These are phyloP conservation scores for Megaptera novaeangliae DNA, from an alignment of 2,113 vertebrate genomes.

Conservation along the genomic window DNA sequence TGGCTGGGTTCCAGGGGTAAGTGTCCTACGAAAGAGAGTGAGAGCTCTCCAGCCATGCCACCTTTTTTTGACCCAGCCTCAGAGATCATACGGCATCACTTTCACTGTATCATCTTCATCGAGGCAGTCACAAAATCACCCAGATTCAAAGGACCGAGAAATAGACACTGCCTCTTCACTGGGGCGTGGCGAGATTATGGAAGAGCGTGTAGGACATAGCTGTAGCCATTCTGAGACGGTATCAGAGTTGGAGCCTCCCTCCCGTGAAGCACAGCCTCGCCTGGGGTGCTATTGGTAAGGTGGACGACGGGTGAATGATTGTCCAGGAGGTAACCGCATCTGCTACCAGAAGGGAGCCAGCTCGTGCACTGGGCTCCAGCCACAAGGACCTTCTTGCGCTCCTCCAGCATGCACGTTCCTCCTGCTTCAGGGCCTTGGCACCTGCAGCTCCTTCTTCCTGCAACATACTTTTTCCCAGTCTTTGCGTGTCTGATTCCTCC, in stretches of 20 bases:
- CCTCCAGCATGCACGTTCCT: not conserved
- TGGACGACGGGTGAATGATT: accelerated
- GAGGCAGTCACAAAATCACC: not conserved
- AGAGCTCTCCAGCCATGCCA: not conserved
- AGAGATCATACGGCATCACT: accelerated
- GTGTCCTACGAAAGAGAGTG: not conserved
- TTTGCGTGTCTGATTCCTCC: not conserved
- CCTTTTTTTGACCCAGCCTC: not conserved
- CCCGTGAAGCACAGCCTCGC: not conserved
- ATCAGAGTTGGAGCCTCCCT: not conserved
- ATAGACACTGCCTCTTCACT: not conserved
- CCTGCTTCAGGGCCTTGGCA: not conserved
- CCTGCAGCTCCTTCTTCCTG: not conserved
- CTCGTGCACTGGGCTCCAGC: not conserved
- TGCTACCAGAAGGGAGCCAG: not conserved
- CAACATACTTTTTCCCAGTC: not conserved
- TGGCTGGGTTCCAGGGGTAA: not conserved
- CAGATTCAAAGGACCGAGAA: not conserved
- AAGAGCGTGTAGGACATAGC: not conserved
- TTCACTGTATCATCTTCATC: too few species aligned
- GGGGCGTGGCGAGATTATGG: not conserved
- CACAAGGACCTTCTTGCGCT: accelerated
- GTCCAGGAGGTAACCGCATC: accelerated
- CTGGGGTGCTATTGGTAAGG: not conserved
- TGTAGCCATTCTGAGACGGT: not conserved